A percentile compares a stretch with the other conserved stretches of the same genome.
These are phyloP conservation scores for Uropetala carovei DNA, from an alignment of 2,888 invertebrate genomes.

Conservation along the genomic window DNA sequence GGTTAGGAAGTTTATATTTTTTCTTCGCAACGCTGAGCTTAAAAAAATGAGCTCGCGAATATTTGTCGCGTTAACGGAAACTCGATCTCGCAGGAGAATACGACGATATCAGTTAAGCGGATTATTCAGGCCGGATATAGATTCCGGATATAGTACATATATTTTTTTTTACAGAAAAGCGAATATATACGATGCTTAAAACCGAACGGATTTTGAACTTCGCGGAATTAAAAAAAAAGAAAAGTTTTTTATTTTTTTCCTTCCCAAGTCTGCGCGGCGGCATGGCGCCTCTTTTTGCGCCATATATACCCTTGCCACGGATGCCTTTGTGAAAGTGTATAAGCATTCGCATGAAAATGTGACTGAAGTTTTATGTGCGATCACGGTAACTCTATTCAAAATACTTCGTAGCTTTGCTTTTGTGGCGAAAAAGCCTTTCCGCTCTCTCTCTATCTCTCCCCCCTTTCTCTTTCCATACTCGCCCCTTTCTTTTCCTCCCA, in stretches of 20 bases:
- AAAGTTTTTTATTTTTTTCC: not conserved
- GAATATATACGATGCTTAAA: too few species aligned
- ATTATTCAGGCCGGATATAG: too few species aligned
- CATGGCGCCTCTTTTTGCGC: constrained; percentile 15
- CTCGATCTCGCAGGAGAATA: too few species aligned
- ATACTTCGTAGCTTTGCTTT: constrained; percentile 42
- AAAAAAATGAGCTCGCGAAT: too few species aligned
- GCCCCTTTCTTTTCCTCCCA: not conserved
- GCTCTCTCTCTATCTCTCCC: not conserved
- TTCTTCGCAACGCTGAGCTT: too few species aligned
- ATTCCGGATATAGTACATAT: too few species aligned
- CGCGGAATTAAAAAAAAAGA: not conserved
- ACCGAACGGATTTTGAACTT: too few species aligned
- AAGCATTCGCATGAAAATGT: constrained; percentile 52
- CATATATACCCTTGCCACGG: not conserved
- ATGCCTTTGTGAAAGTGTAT: constrained; percentile 51
- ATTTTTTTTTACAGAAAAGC: too few species aligned
- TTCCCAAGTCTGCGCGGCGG: not conserved
- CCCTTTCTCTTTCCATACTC: not conserved
- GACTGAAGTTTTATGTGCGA: constrained; percentile 47
- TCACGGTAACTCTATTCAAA: constrained; percentile 41
- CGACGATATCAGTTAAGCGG: too few species aligned
- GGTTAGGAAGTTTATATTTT: too few species aligned
- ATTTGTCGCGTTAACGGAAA: too few species aligned
- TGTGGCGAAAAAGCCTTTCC: constrained; percentile 10